Base-by-base conservation (phyloP, 2,113 vertebrate species). In the Siniperca chuatsi region DNA sequence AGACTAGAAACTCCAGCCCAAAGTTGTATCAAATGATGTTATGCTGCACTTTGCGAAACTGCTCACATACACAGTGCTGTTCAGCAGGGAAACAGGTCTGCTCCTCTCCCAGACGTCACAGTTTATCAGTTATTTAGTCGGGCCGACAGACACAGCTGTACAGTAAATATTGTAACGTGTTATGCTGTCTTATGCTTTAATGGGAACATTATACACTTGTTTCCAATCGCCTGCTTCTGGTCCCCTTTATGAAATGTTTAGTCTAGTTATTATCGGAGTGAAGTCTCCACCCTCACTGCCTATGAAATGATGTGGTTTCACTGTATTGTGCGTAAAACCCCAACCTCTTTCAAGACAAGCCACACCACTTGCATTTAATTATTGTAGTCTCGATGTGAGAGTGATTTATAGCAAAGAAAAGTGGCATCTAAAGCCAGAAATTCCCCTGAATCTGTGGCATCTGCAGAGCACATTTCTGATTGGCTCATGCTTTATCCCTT, bases 401-500 rank as follows among this genome's bases (percentile, higher is more conserved):
- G 67, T 83, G 89, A 92, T 89, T 91, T 93, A 87, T 82, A 55
- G 84, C 57, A 13, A 20, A 62, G 35, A 66, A n/a, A 83, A 68
- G 77, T 73, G 79, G 44, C 82, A 79, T 86, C 71, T 65, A 76
- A 83, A 89, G 75, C 86, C 87, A 76, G 82, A 86, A 80, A 81
- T 86, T 84, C 83, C 69, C 64, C 20, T 33, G 66, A 87, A 86
- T 85, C 77, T 68, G 82, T 71, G 88, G 86, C 92, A 92, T 94
- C 91, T 94, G 91, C 88, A 44, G 35, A 85, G 82, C 91, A 88
- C 80, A 84, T 89, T 91, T 89, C 57, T 87, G 81, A 91, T 85
- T 92, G 85, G 87, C 73, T 84, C 46, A 7, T 18, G 25, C 37
- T 82, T 76, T 42, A 72, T 71, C 86, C 76, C 64, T 35, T 62